A percentile compares a stretch with the other conserved stretches of the same genome.
phyloP scores from a whole-genome alignment of 2,797 vertebrate genomes.

The Takifugu rubripes region DNA sequence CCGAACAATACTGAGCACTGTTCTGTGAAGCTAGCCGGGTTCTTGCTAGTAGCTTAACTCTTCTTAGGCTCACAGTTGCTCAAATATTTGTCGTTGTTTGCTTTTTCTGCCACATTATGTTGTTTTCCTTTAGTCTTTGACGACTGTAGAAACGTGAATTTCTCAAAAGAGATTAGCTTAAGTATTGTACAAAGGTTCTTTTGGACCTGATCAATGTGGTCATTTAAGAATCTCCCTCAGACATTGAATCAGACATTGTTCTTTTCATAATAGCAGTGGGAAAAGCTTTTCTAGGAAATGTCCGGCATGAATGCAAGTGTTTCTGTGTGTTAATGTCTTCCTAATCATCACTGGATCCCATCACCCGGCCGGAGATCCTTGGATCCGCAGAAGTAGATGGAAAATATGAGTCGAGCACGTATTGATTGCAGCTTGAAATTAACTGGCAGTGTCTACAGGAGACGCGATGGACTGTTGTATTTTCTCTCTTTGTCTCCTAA shows the following conservation, averaged over 20 bases:
- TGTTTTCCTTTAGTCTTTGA: neutral
- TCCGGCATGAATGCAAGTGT: no score
- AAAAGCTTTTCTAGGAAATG: no score
- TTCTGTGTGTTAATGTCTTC: no score
- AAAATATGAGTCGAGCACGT: no score
- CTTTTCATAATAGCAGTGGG: no score
- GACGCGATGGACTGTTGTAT: slow-evolving; percentile 7
- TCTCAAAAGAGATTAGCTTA: neutral
- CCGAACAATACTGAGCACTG: neutral
- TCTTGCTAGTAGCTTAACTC: no score
- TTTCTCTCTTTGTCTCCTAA: neutral
- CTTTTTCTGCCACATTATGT: slow-evolving; percentile 1
- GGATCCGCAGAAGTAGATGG: no score
- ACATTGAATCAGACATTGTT: no score
- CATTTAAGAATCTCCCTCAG: slow-evolving; percentile 15
- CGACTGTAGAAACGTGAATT: neutral
- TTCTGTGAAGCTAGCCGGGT: neutral
- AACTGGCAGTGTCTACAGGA: slow-evolving; percentile 22
- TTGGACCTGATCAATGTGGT: neutral
- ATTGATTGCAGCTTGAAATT: no score
- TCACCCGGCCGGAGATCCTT: no score
- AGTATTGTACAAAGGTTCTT: neutral
- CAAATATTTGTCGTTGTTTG: neutral
- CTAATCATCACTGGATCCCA: no score
- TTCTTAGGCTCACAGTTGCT: neutral